Conservation (phyloP, 2,888 invertebrate species). For the Caenorhabditis panamensis region DNA sequence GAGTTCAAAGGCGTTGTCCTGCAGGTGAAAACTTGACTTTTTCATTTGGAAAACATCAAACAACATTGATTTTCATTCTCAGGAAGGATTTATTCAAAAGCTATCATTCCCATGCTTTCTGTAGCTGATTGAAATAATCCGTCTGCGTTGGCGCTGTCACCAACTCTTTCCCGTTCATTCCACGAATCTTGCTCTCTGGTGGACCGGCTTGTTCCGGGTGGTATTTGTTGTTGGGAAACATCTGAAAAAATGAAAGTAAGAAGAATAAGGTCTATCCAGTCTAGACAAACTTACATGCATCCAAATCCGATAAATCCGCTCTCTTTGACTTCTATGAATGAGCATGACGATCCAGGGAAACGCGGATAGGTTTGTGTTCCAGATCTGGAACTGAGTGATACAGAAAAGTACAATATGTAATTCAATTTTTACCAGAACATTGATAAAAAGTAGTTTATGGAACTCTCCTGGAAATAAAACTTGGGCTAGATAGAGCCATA, state of each 20-base stretch:
- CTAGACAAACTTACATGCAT: slow-evolving; percentile 8
- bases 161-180: slow-evolving; percentile 47
- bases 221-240: slow-evolving; percentile 26
- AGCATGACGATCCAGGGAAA: slow-evolving; percentile 58
- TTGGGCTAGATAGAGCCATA: slow-evolving; percentile 26
- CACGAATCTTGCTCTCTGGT: slow-evolving; percentile 15
- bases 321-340: slow-evolving; percentile 45
- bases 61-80: not conserved
- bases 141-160: slow-evolving; percentile 32
- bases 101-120: slow-evolving; percentile 37
- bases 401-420: not conserved
- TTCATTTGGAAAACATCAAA: too few relatives aligned
- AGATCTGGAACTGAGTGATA: slow-evolving; percentile 30
- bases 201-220: not conserved
- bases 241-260: slow-evolving; percentile 8
- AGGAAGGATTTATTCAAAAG: not conserved
- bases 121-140: slow-evolving; percentile 46
- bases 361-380: slow-evolving; percentile 29
- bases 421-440: slow-evolving; percentile 20
- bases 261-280: not conserved
- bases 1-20: too few relatives aligned
- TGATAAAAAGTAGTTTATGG: slow-evolving; percentile 22
- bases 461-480: slow-evolving; percentile 17
- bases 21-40: too few relatives aligned
- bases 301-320: slow-evolving; percentile 36